Base-by-base conservation (phyloP, 2,113 vertebrate genomes). In the Atractosteus spatula region DNA sequence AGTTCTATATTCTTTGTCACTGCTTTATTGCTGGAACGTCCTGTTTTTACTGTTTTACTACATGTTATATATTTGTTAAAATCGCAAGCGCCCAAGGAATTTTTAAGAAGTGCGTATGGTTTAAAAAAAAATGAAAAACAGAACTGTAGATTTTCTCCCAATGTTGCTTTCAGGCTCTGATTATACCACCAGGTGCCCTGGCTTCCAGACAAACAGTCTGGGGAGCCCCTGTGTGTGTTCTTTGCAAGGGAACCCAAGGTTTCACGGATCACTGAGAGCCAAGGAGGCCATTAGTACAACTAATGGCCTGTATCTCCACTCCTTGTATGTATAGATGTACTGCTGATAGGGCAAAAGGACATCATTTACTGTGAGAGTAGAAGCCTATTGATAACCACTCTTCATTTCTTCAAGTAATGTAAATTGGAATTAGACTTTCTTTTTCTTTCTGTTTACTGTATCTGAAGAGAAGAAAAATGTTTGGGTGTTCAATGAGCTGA, bases 241-340 rank as follows among this genome's bases (percentile, higher is more conserved):
- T 51, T 55, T 68, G 8, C 54, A 68, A 55, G 16, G 12, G 47
- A 17, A 68, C 7, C 47, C 5, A 47, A 7, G 13, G 8, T 47
- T n/a, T 45, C 44, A 47, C 8, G 43, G 59, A 16, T n/a, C 5
- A 71, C 57, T 62, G 69, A 42, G 16, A 62, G 8, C 69, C 47
- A 62, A 16, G 14, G 55, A 43, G 68, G 55, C 44, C 56, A 70
- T 70, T 70, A 62, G 41, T 62, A 44, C 14, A 7, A 3, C 59
- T 62, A 71, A 62, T 71, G 69, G 16, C 14, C 69, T 71, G 59
- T 61, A 12, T 71, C 57, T 71, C 69, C 69, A 71, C 42, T 16
- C 8, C 10, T 3, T 41, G 13, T 3, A 68, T 55, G 14, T 59
- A 59, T n/a, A 59, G 57, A 59, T 59, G 10, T n/a, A 59, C 14